phyloP scores from a whole-genome alignment of 2,113 vertebrate genomes.

The Bos indicus region DNA sequence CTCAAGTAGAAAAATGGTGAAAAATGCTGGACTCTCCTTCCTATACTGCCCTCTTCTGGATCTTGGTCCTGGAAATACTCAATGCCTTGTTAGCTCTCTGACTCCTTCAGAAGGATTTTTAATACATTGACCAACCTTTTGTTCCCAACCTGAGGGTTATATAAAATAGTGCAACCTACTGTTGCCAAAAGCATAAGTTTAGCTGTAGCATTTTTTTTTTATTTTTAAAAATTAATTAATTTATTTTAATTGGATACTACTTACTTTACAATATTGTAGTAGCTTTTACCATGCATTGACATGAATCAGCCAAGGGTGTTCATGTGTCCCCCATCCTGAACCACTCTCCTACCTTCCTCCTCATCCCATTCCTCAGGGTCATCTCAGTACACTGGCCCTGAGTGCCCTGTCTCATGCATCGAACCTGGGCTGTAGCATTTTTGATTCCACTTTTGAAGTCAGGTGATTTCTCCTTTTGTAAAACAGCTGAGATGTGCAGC shows the following conservation, averaged over 20 bases:
- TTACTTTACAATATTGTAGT: neutral
- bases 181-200: neutral
- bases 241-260: neutral
- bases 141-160: neutral
- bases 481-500: neutral
- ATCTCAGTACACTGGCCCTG: neutral
- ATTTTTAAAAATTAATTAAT: neutral
- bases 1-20: neutral
- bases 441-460: neutral
- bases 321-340: neutral
- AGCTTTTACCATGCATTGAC: neutral
- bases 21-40: neutral
- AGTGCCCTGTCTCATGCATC: neutral
- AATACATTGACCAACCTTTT: neutral
- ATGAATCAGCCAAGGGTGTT: neutral
- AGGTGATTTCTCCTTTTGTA: neutral
- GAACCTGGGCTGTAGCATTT: neutral
- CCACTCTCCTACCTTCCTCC: neutral
- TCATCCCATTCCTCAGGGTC: neutral
- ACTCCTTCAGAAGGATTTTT: neutral
- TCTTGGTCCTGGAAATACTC: neutral
- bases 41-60: neutral
- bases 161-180: neutral
- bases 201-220: neutral
- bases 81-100: neutral